A percentile compares a stretch with the other conserved stretches of the same genome.
Conservation (phyloP, 2,888 invertebrate genomes). For the Drosophila pseudotakahashii region DNA sequence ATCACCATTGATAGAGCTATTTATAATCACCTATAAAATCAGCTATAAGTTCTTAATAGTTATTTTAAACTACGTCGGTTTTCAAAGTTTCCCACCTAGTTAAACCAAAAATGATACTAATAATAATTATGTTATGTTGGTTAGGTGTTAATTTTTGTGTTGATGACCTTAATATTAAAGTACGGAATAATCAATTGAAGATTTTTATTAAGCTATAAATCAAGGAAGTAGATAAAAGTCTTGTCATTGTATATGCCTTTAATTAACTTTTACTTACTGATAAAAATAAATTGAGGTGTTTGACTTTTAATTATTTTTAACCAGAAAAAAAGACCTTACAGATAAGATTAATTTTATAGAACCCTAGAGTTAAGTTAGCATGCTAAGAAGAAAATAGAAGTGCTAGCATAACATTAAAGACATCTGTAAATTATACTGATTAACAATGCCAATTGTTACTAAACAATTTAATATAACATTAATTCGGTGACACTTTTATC, state of each 20-base stretch:
- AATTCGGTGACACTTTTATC: not conserved
- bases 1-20: not conserved
- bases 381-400: not conserved
- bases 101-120: not conserved
- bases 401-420: too few relatives aligned
- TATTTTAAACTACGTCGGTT: not conserved
- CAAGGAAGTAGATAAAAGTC: not conserved
- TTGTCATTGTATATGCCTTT: not conserved
- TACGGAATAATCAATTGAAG: not conserved
- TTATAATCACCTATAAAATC: not conserved
- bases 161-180: not conserved
- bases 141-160: not conserved
- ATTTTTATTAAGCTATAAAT: not conserved
- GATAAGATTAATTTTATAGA: not conserved
- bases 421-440: too few relatives aligned
- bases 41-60: not conserved
- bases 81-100: not conserved
- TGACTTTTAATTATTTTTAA: not conserved
- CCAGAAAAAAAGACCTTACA: not conserved
- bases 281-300: not conserved
- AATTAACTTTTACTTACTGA: not conserved
- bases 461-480: not conserved
- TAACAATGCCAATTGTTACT: too few relatives aligned
- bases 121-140: not conserved
- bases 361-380: not conserved